Conservation (phyloP, 2,113 vertebrate species). For the Pteruthius melanotis region DNA sequence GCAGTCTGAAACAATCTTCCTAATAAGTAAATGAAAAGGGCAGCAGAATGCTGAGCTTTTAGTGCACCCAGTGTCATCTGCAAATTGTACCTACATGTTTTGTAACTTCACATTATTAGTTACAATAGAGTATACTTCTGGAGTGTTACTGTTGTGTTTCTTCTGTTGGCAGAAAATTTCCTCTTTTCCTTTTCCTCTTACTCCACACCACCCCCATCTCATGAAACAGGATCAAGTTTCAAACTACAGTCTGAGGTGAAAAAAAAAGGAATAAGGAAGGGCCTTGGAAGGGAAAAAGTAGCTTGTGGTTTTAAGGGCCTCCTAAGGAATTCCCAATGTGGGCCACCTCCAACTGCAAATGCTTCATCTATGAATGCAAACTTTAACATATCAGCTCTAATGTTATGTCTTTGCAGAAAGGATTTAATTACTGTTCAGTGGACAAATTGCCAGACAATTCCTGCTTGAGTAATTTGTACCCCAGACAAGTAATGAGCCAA, state of each 20-base stretch:
- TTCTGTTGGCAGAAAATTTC: conserved; percentile 16
- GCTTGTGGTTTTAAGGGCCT: neutral
- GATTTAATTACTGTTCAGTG: neutral
- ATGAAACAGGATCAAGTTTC: conserved; percentile 47
- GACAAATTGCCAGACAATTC: neutral
- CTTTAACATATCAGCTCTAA: neutral
- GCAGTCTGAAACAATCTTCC: neutral
- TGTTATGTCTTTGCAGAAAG: neutral
- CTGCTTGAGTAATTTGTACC: neutral
- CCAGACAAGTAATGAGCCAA: neutral
- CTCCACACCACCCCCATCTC: neutral
- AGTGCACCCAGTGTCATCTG: conserved; percentile 40
- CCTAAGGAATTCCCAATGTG: neutral
- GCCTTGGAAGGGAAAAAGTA: neutral
- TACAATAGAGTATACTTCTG: conserved; percentile 22
- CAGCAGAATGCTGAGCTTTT: conserved; percentile 32
- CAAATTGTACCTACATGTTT: conserved; percentile 48
- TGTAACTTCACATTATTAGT: conserved; percentile 58
- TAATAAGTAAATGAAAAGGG: conserved; percentile 43
- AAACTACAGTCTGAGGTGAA: neutral
- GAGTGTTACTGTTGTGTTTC: neutral
- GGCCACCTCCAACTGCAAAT: neutral
- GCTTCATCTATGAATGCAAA: neutral
- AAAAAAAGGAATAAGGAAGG: neutral
- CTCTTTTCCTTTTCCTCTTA: neutral